Evolutionary conservation across 2,888 invertebrate species (phyloP), one percentile per base, ranked within the genome.

Genomic region (Mesorhabditis spiculigera): DNA sequence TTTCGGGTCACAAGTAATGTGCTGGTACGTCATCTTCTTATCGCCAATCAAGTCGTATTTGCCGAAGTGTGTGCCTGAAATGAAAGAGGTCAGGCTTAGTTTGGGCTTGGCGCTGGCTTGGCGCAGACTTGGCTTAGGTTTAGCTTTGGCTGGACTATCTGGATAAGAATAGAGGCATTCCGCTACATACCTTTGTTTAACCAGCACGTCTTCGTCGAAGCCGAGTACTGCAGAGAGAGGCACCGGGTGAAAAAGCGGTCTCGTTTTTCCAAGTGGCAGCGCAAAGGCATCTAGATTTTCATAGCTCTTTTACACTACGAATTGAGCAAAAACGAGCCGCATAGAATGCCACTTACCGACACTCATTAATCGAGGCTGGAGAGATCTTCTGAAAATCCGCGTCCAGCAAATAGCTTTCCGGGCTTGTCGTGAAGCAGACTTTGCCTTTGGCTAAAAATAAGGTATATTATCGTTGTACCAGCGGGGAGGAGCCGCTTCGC

Each of bases 31-130:
- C 16, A 75, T 72, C 16, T 67, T 65, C 41, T 78, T 72, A 65
- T 82, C 76, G 50, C 79, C 81, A 42, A 85, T 78, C 68, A 85
- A 67, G 65, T 84, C 84, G 67, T 76, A 81, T 71, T 79, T 82
- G 16, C 75, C 77, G 28, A 65, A 16, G 50, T 66, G 66, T 4
- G 44, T 63, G n/a, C 66, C 71, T 67, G 65, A 68, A 50, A 58
- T 4, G 41, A 72, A 50, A 65, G 73, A 66, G 4, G 6, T 50
- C 2, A 13, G n/a, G 58, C n/a, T 50, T 50, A 10, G 58, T 3
- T 50, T 50, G 3, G n/a, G n/a, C 3, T 28, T 28, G n/a, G 1
- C 28, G 1, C 3, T 1, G 28, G 28, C 28, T 28, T 28, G 1
- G 28, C 28, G 1, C 28, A 28, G 28, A 3, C 28, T 28, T 28